Evolutionary conservation across 1,140 invertebrate species (phyloP), one percentile per base, ranked within the genome.

Genomic region (Drosophila quadrilineata): DNA sequence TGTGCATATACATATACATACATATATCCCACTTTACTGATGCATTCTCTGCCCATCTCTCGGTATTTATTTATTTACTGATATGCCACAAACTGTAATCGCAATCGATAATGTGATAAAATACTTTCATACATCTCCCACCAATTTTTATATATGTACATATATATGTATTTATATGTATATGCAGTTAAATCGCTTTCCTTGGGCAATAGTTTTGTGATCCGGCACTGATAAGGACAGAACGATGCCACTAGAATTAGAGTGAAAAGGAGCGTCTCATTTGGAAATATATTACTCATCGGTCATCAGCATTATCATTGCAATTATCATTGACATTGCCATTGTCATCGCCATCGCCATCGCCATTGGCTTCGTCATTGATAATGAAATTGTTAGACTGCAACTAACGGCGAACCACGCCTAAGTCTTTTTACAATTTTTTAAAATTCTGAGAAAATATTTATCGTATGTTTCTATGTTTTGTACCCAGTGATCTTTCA

Each of bases 81-180:
- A 64, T 69, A 64, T 49, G 46, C 29, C 43, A n/a, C n/a, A 43
- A 57, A 64, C 38, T 57, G 77, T 84, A 84, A 82, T 76, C 70
- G 72, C 53, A 82, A 82, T 82, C 77, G 69, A 82, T 82, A 82
- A 84, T 72, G 65, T 63, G 64, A 82, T 82, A 82, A 82, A 84
- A 69, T 82, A 67, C 66, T 65, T 72, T 60, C 75, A 71, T 28
- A n/a, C n/a, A n/a, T n/a, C n/a, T n/a, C n/a, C n/a, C n/a, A n/a
- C n/a, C n/a, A 60, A 60, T 50, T 66, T 66, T 38, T 45, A 26
- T 60, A 45, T 66, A 36, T n/a, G n/a, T n/a, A n/a, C n/a, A n/a
- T n/a, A n/a, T n/a, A n/a, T n/a, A n/a, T n/a, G n/a, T n/a, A n/a
- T n/a, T n/a, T n/a, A n/a, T n/a, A n/a, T n/a, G n/a, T n/a, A n/a